Evolutionary conservation across 2,797 vertebrate genomes (phyloP).

Genomic region (Mycteria americana): DNA sequence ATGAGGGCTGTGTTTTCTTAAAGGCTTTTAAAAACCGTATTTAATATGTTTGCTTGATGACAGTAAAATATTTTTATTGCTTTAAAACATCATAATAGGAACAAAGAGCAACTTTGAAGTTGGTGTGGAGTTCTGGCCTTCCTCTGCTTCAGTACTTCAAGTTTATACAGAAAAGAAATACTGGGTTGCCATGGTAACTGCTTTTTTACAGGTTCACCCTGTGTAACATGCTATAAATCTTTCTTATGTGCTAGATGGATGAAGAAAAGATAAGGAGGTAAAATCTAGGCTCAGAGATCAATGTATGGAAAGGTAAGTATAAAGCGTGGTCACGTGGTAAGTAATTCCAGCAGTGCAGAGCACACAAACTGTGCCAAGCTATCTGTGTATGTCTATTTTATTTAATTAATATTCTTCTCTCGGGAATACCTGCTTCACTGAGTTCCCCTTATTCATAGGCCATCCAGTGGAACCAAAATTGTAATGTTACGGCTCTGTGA

Average conservation of each 20-base stretch:
- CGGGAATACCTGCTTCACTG: not conserved
- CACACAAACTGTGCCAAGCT: not conserved
- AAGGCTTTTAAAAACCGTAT: not conserved
- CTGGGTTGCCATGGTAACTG: constrained; percentile 64
- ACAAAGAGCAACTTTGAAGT: constrained; percentile 29
- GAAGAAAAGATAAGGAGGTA: constrained; percentile 53
- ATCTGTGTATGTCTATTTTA: not conserved
- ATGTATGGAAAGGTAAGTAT: constrained; percentile 4
- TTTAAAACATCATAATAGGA: not conserved
- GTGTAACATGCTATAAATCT: constrained; percentile 55
- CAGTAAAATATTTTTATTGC: not conserved
- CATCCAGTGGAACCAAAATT: not conserved
- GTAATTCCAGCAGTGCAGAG: not conserved
- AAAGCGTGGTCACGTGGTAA: not conserved
- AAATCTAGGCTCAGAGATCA: constrained; percentile 42
- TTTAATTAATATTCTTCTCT: not conserved
- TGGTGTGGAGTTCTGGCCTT: not conserved
- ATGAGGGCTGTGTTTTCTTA: not conserved
- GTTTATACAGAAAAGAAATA: constrained; percentile 55
- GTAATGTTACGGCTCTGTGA: not conserved
- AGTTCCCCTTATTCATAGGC: not conserved
- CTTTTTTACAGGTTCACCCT: constrained; percentile 36
- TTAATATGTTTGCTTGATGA: not conserved
- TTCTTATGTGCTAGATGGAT: constrained; percentile 46
- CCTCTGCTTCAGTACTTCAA: not conserved